Evolutionary conservation across 1,140 invertebrate species (phyloP).

Genomic region (Papilio dardanus): DNA sequence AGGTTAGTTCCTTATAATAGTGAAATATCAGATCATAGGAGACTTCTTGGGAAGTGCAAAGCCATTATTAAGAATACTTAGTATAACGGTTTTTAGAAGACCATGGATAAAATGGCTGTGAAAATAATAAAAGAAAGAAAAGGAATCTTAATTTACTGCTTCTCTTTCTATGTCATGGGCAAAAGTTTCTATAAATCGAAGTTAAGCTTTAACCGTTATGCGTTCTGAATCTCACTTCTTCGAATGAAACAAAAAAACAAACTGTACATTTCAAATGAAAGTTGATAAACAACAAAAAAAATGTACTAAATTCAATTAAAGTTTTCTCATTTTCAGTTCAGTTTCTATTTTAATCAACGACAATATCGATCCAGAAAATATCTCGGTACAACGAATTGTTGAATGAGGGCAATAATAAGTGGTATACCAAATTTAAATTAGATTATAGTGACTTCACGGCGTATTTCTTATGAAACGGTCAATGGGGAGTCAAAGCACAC

Average conservation of each 20-base stretch:
- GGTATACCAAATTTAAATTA: slow-evolving; percentile 76
- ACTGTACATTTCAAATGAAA: slow-evolving; percentile 41
- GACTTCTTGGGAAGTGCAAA: no score
- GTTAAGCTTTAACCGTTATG: slow-evolving; percentile 15
- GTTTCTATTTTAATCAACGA: slow-evolving; percentile 61
- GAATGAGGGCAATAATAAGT: slow-evolving; percentile 63
- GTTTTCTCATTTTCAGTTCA: slow-evolving; percentile 64
- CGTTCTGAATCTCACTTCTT: background rate
- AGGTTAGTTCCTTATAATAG: no score
- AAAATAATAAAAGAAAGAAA: background rate
- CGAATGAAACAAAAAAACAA: slow-evolving; percentile 45
- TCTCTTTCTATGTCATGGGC: background rate
- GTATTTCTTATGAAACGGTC: slow-evolving; percentile 77
- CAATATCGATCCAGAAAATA: slow-evolving; percentile 67
- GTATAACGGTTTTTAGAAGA: no score
- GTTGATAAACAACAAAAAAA: slow-evolving; percentile 45
- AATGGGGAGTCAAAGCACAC: slow-evolving; percentile 71
- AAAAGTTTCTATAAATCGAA: slow-evolving; percentile 9
- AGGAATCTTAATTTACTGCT: background rate
- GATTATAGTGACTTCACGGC: slow-evolving; percentile 75
- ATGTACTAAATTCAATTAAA: slow-evolving; percentile 74
- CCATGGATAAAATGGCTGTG: no score
- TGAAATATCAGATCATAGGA: no score
- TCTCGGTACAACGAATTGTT: slow-evolving; percentile 64
- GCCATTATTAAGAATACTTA: no score